Percentiles rank a stretch among this genome's conserved stretches.
These are phyloP conservation scores for Taeniopygia guttata DNA, from an alignment of 2,797 vertebrate genomes.

Conservation along the genomic window DNA sequence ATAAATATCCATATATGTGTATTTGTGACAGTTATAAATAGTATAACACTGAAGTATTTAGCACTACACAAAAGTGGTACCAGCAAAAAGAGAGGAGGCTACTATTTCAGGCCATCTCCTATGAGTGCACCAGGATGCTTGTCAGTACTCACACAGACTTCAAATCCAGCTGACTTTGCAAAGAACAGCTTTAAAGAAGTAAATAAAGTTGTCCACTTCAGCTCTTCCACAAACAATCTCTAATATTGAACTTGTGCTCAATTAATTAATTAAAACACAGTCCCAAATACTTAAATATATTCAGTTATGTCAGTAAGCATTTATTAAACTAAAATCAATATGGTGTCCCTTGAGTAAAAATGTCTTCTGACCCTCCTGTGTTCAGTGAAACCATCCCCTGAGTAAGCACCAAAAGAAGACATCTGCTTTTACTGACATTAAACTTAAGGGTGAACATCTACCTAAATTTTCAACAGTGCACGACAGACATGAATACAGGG, in stretches of 20 bases:
- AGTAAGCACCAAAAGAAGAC: not conserved
- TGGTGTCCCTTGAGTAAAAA: rapidly evolving
- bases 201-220: not conserved
- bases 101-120: not conserved
- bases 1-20: not conserved
- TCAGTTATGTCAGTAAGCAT: not conserved
- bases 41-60: not conserved
- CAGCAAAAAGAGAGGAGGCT: not conserved
- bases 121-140: not conserved
- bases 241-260: not conserved
- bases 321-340: not conserved
- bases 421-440: not conserved
- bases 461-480: not conserved
- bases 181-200: not conserved
- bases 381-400: not conserved
- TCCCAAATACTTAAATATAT: not conserved
- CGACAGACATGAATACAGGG: not conserved
- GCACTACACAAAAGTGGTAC: not conserved
- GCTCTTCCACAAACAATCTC: not conserved
- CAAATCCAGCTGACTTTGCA: not conserved
- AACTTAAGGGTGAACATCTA: not conserved
- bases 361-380: not conserved
- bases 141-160: not conserved
- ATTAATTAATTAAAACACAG: not conserved
- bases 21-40: not conserved